phyloP scores from a whole-genome alignment of 2,797 vertebrate genomes.

The Melopsittacus undulatus region DNA sequence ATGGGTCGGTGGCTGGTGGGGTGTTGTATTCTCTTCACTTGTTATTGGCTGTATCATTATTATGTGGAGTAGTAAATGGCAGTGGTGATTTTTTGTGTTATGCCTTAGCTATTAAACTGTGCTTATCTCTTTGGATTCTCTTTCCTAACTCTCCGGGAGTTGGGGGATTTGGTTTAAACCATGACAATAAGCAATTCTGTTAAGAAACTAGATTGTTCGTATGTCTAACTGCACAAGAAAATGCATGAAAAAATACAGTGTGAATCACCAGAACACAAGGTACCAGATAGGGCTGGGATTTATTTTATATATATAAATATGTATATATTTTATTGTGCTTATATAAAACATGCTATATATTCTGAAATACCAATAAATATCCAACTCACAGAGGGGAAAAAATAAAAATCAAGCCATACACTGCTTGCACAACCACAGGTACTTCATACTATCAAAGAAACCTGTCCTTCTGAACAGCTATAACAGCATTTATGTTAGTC shows the following conservation, averaged over 20 bases:
- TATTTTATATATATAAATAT: neutral
- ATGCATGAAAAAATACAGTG: conserved; percentile 7
- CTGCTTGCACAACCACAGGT: neutral
- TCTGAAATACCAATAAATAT: neutral
- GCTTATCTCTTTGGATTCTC: too few species aligned
- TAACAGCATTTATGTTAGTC: neutral
- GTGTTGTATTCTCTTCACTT: too few species aligned
- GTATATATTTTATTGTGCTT: neutral
- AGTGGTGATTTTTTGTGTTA: too few species aligned
- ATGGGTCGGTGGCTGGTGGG: too few species aligned
- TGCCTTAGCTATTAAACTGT: too few species aligned
- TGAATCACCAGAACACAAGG: neutral
- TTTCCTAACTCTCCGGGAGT: too few species aligned
- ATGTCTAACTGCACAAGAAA: conserved; percentile 39
- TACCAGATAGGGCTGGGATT: neutral
- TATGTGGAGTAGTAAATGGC: too few species aligned
- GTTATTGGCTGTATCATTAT: too few species aligned
- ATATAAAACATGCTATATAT: neutral
- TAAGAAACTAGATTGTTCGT: conserved; percentile 9
- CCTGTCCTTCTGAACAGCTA: neutral
- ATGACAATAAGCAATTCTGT: neutral
- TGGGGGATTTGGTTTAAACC: too few species aligned
- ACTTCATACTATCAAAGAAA: neutral
- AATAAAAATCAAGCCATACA: neutral
- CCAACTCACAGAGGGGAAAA: neutral